Base-by-base conservation (phyloP, 2,888 invertebrate genomes). In the Desoria tigrina region DNA sequence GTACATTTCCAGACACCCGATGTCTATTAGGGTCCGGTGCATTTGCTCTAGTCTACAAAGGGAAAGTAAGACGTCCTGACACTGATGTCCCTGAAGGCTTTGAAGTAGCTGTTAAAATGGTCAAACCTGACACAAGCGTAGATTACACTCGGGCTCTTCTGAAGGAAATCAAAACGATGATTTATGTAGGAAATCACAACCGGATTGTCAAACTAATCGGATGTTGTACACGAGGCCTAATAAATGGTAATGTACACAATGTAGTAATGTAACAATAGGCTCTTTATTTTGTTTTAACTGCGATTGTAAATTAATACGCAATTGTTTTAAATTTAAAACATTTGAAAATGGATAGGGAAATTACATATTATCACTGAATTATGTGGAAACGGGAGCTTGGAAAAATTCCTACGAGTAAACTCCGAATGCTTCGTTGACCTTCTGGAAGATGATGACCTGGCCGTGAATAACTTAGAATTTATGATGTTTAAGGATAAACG, bases 21-120 rank as follows among this genome's bases (percentile, higher is more conserved):
- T 11, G 16, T 16, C 9, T 49, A 7, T 18, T 49, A 18, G 65
- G 68, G 9, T 26, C 24, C 11, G 68, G 68, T 2, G 63, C 62
- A 24, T 69, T 37, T 63, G 69, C 64, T 16, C 37, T 56, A 0
- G 69, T 69, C 2, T 69, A 63, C 32, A 62, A 63, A 55, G 69
- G 69, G 16, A 37, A 39, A 1, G 14, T 66, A 7, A 39, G 11
- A 37, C 28, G 1, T 23, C 39, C 39, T n/a, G 26, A 24, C 2
- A 14, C 18, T 7, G 39, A 27, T n/a, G 32, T 14, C 2, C 14
- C 7, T 49, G 11, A 14, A 7, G 21, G 21, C 9, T 7, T 18
- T n/a, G 49, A 9, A 14, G 65, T 66, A 1, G 69, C 69, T 7
- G 51, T 69, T 14, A 69, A 69, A 69, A 66, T 65, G 9, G 6